Base-by-base conservation (phyloP, 1,140 invertebrate species). In the Bradysia coprophila region DNA sequence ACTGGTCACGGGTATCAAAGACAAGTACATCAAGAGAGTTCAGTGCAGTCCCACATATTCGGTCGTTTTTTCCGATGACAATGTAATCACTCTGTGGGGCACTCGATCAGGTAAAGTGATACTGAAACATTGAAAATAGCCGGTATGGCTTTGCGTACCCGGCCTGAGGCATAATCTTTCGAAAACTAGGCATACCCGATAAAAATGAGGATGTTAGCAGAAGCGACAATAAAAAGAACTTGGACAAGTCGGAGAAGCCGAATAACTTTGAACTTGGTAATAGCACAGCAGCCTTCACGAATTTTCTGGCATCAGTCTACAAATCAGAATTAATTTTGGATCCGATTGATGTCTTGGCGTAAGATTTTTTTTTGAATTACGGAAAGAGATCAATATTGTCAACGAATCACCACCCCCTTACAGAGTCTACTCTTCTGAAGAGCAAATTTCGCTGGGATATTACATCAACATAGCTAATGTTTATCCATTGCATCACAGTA, bases 51-150 rank as follows among this genome's bases (percentile, higher is more conserved):
- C 74, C 22, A 72, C 72, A 24, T 81, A 72, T 49, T 77, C 76
- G 1, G 62, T 78, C 21, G 70, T 71, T 28, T 68, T 67, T 28
- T 78, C 76, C 2, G 56, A 67, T 18, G 70, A 79, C 43, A 78
- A 81, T 53, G 69, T 75, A 42, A 59, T 82, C 2, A 73, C 75
- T 40, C 72, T 81, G 45, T 82, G 79, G 76, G 79, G 79, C 16
- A 68, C 73, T 11, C 60, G 66, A 4, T 64, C 64, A 55, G 56
- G 59, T 1, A 38, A 41, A 46, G 28, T 34, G 48, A 46, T 15
- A 33, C 44, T 32, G 46, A 33, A 40, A 38, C 32, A 22, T 38
- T 28, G 34, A 42, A 31, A 31, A 9, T 31, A n/a, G 28, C n/a
- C 28, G 28, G 6, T 18, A 24, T n/a, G n/a, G n/a, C n/a, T n/a